Evolutionary conservation across 2,113 vertebrate species (phyloP).

Genomic region (Nematolebias whitei): DNA sequence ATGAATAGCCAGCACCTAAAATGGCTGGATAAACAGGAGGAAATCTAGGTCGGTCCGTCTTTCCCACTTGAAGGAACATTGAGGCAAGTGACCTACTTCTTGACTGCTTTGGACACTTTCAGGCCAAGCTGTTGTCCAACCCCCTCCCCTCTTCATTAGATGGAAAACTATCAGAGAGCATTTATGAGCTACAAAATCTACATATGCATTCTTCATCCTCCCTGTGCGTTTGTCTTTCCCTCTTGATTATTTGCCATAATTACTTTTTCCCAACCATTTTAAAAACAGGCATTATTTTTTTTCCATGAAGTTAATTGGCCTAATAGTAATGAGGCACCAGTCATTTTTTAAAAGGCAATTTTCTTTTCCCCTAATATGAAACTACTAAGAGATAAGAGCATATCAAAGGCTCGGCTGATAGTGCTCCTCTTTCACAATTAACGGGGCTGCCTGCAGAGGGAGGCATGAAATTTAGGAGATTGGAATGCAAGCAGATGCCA

Average conservation of each 20-base stretch:
- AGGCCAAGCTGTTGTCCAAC: slow-evolving; percentile 61
- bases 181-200: slow-evolving; percentile 24
- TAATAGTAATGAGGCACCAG: slow-evolving; percentile 65
- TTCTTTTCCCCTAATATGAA: slow-evolving; percentile 65
- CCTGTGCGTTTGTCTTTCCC: slow-evolving; percentile 31
- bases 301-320: slow-evolving; percentile 72
- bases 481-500: slow-evolving; percentile 64
- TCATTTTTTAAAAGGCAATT: slow-evolving; percentile 69
- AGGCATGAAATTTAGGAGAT: slow-evolving; percentile 68
- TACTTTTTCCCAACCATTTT: slow-evolving; percentile 51
- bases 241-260: slow-evolving; percentile 64
- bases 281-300: slow-evolving; percentile 64
- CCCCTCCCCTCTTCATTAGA: slow-evolving; percentile 7
- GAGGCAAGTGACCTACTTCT: slow-evolving; percentile 68
- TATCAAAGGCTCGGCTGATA: slow-evolving; percentile 72
- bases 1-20: slow-evolving; percentile 64
- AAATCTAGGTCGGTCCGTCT: slow-evolving; percentile 72
- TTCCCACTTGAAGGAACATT: slow-evolving; percentile 63
- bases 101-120: slow-evolving; percentile 69
- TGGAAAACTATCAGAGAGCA: slow-evolving; percentile 13
- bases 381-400: slow-evolving; percentile 68
- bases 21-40: slow-evolving; percentile 65
- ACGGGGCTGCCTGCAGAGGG: slow-evolving; percentile 59
- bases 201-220: slow-evolving; percentile 26
- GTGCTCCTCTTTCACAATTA: slow-evolving; percentile 61